Conservation (phyloP, 1,140 invertebrate species). For the Pachypeltis micranthus region DNA sequence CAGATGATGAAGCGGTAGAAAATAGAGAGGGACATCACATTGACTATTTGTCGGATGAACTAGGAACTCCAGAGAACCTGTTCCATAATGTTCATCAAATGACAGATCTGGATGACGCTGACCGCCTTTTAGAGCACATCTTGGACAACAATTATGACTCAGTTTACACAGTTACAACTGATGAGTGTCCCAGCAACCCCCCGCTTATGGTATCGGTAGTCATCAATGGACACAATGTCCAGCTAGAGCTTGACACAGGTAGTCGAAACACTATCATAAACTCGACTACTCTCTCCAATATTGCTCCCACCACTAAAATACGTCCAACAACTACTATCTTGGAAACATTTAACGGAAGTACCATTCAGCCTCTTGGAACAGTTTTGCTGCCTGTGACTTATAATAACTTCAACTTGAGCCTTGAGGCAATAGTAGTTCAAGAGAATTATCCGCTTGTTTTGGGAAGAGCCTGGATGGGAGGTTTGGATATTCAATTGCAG, state of each 20-base stretch:
- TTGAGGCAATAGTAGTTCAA: neutral
- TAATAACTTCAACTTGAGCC: neutral
- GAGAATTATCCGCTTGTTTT: neutral
- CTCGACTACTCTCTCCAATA: too few species aligned
- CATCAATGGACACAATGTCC: neutral
- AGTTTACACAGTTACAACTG: neutral
- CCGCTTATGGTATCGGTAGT: neutral
- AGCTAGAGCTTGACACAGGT: neutral
- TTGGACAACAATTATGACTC: neutral
- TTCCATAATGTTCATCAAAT: too few species aligned
- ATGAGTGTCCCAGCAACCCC: neutral
- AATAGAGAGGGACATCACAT: too few species aligned
- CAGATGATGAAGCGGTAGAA: too few species aligned
- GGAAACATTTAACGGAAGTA: neutral
- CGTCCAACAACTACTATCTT: too few species aligned
- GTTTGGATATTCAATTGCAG: neutral
- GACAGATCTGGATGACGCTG: too few species aligned
- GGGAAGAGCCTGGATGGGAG: neutral
- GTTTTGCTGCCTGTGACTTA: neutral
- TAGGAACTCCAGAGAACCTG: too few species aligned
- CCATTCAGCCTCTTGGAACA: neutral
- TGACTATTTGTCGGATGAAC: too few species aligned
- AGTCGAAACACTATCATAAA: neutral
- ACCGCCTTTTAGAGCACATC: too few species aligned
- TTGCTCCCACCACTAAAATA: too few species aligned